phyloP scores from a whole-genome alignment of 2,797 vertebrate genomes.

The Etheostoma nigrum region DNA sequence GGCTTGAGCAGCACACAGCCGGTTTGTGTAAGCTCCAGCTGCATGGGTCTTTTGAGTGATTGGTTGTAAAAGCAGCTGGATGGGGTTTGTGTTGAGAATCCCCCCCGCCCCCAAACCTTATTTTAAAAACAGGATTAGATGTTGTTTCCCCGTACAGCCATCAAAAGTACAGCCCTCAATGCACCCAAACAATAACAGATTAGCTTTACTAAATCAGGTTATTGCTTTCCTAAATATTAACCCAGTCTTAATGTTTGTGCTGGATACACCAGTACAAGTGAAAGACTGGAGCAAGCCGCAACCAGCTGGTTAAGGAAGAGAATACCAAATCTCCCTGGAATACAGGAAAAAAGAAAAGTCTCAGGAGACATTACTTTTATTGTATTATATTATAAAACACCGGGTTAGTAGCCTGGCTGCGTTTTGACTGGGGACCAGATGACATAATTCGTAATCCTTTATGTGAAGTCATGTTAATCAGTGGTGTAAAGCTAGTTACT shows the following conservation, averaged over 20 bases:
- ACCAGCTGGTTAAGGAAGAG: not conserved
- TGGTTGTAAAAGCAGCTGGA: constrained; percentile 76
- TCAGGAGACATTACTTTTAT: not conserved
- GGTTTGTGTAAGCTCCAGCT: constrained; percentile 83
- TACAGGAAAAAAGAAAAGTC: not conserved
- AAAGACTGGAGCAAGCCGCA: not conserved
- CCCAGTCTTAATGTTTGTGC: not conserved
- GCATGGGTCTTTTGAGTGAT: constrained; percentile 68
- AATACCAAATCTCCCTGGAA: not conserved
- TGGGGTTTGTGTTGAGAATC: constrained; percentile 42
- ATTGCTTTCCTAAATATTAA: constrained; percentile 11
- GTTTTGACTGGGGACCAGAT: not conserved
- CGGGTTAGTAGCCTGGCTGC: constrained; percentile 12
- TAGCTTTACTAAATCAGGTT: not conserved
- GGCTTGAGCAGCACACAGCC: constrained; percentile 81
- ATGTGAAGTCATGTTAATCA: constrained; percentile 24
- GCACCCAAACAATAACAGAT: not conserved
- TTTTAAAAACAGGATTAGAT: constrained; percentile 9
- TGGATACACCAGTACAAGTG: not conserved
- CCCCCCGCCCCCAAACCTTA: not conserved
- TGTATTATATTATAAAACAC: not conserved
- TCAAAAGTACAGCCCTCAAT: not conserved
- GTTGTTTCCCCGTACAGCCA: not conserved
- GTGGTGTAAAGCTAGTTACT: constrained; percentile 16
- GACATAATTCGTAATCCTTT: constrained; percentile 15